A percentile compares a stretch with the other conserved stretches of the same genome.
Conservation (phyloP, 2,113 vertebrate species). For the Redunca redunca region DNA sequence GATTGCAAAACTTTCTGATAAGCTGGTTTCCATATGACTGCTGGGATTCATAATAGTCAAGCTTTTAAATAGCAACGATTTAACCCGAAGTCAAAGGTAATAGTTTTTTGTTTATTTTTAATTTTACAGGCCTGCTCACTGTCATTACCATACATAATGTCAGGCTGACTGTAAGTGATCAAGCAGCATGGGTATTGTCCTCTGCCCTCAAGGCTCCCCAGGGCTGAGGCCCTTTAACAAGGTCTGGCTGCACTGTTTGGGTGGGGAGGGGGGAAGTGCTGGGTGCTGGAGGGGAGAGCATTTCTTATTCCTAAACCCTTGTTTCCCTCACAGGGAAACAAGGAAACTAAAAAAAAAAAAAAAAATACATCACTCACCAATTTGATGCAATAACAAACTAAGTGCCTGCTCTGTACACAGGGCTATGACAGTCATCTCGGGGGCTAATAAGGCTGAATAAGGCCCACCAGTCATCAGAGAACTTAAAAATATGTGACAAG, state of each 20-base stretch:
- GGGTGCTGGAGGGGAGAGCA: neutral
- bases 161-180: neutral
- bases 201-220: neutral
- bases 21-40: neutral
- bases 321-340: neutral
- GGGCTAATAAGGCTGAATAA: neutral
- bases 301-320: neutral
- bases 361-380: neutral
- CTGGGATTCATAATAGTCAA: neutral
- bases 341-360: neutral
- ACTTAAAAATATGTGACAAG: neutral
- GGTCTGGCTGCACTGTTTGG: neutral
- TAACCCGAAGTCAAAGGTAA: neutral
- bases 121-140: neutral
- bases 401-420: neutral
- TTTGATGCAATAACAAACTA: neutral
- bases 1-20: neutral
- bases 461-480: neutral
- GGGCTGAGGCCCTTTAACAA: neutral
- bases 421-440: neutral
- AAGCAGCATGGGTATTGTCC: neutral
- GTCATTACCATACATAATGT: neutral
- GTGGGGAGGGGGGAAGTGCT: neutral
- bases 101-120: neutral
- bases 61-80: slow-evolving; percentile 7